These are phyloP conservation scores for Fratercula arctica DNA, from an alignment of 2,797 vertebrate genomes.

Conservation along the genomic window DNA sequence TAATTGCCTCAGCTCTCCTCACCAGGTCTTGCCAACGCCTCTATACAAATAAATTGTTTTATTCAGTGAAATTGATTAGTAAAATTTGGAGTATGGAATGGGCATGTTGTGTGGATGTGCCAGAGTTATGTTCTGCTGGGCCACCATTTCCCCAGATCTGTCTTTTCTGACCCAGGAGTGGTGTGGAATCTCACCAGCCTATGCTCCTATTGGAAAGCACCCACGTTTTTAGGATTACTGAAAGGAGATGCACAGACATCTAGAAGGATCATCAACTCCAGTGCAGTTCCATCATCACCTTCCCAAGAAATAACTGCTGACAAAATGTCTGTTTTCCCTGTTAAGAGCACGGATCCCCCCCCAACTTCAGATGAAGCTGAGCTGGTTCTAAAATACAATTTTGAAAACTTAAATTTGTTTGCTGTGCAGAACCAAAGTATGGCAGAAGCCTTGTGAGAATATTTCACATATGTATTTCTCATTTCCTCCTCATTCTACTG, in stretches of 20 bases:
- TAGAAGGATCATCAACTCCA: not conserved
- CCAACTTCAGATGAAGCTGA: not conserved
- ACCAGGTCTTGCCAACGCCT: not conserved
- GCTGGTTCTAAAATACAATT: not conserved
- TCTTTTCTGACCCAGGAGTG: not conserved
- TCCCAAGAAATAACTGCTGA: not conserved
- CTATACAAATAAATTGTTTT: not conserved
- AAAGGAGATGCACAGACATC: not conserved
- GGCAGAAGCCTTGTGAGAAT: not conserved
- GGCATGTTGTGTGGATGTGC: not conserved
- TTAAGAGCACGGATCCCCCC: not conserved
- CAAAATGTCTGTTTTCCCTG: not conserved
- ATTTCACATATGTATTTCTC: not conserved
- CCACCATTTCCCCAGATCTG: fast-evolving
- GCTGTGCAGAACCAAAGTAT: not conserved
- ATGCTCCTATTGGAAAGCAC: not conserved
- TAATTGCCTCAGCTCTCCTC: not conserved
- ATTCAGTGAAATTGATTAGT: not conserved
- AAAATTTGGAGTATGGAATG: not conserved
- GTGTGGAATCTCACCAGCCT: not conserved
- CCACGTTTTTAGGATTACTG: not conserved
- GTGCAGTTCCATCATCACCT: not conserved
- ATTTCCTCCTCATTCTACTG: not conserved
- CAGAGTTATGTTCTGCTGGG: not conserved
- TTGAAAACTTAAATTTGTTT: not conserved